Base-by-base conservation (phyloP, 2,797 vertebrate genomes). In the Diplodus sargus region DNA sequence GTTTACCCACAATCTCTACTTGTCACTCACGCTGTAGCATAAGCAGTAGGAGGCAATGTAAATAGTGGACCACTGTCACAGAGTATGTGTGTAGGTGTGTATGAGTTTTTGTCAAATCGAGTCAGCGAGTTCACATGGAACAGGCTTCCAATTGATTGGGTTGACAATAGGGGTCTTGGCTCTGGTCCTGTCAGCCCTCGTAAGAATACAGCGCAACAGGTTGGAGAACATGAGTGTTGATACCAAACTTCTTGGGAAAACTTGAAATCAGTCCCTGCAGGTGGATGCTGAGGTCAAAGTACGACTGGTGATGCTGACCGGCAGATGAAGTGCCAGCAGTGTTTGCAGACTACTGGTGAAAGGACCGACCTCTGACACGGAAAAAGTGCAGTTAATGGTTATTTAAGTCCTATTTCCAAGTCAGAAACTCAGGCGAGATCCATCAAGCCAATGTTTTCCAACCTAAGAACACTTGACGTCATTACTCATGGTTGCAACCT, bases 1-100 rank as follows among this genome's bases (percentile, higher is more conserved):
- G 88, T 89, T 85, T 69, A 72, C 47, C 72, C 51, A 63, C 71
- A 82, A 61, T 64, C 61, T 47, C 76, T 70, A 47, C 20, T 61
- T 69, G 73, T 74, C 62, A 74, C 73, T 79, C 62, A 18, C 34
- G 30, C 78, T 70, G 76, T 86, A 77, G 65, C 68, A 68, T 52
- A 61, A 82, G 60, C 67, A 78, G 69, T 6, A 52, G 57, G 58
- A 84, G 73, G 54, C 72, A 70, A 63, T 53, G 39, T 62, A 81
- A 72, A 80, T 16, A 71, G 59, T 66, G 68, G 66, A 48, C 70
- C 78, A 78, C 57, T 65, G n/a, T 42, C 42, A 57, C 22, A 30
- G n/a, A 45, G 14, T 59, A 39, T 70, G 25, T 67, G 30, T 43
- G 61, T 59, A 45, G 16, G 53, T 51, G 13, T 74, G 65, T 65